phyloP scores from a whole-genome alignment of 2,888 invertebrate species.

The Tethea ocularis region DNA sequence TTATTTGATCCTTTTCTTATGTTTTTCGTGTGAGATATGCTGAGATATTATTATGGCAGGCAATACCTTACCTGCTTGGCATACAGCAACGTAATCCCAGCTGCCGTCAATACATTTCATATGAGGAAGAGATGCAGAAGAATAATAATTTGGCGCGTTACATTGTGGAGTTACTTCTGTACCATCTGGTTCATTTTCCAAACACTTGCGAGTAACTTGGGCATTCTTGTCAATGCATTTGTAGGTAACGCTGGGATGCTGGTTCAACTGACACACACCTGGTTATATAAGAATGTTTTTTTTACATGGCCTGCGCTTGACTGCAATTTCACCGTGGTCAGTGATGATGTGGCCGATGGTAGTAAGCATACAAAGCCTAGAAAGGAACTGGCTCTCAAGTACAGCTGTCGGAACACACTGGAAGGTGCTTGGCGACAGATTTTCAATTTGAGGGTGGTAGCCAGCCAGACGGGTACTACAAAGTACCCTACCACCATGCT shows the following conservation, averaged over 20 bases:
- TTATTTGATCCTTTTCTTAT: too few relatives aligned
- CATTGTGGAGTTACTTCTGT: constrained; percentile 17
- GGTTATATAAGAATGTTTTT: background rate
- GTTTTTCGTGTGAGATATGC: too few relatives aligned
- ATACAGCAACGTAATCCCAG: constrained; percentile 2
- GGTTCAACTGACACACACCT: constrained; percentile 13
- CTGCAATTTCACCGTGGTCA: too few relatives aligned
- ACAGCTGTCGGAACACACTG: too few relatives aligned
- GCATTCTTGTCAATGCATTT: constrained; percentile 14
- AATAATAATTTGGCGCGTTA: constrained; percentile 11
- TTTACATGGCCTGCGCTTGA: too few relatives aligned
- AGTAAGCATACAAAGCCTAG: too few relatives aligned
- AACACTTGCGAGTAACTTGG: constrained; percentile 12
- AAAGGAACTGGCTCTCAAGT: too few relatives aligned
- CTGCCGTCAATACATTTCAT: constrained; percentile 12
- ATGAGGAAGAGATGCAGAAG: background rate
- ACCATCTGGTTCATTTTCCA: constrained; percentile 14
- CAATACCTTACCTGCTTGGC: background rate
- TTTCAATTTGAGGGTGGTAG: too few relatives aligned
- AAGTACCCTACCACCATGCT: too few relatives aligned
- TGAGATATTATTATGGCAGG: background rate
- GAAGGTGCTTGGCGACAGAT: too few relatives aligned
- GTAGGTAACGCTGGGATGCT: constrained; percentile 19
- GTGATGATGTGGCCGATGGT: too few relatives aligned
- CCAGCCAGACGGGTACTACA: too few relatives aligned